Conservation (phyloP, 2,888 invertebrate species). For the Microplitis manilae region DNA sequence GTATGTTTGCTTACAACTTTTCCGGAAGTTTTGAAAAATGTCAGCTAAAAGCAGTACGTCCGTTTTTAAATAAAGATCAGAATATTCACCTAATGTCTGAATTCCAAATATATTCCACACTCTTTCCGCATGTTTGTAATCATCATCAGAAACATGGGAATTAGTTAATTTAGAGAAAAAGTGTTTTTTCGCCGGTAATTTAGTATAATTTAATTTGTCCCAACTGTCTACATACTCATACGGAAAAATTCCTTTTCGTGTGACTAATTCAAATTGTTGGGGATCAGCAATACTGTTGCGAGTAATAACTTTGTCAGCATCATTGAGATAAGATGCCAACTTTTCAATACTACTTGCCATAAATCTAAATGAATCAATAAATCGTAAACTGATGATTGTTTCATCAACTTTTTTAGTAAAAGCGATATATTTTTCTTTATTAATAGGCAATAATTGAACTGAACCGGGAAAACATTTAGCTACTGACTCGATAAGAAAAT, state of each 20-base stretch:
- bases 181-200: constrained; percentile 45
- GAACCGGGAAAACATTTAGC: constrained; percentile 47
- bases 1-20: constrained; percentile 55
- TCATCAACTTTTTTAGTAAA: not conserved
- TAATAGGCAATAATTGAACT: constrained; percentile 49
- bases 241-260: constrained; percentile 59
- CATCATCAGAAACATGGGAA: constrained; percentile 43
- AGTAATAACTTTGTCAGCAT: constrained; percentile 28
- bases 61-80: constrained; percentile 62
- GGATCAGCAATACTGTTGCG: constrained; percentile 35
- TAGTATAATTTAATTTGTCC: constrained; percentile 47
- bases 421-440: constrained; percentile 45
- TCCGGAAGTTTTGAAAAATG: constrained; percentile 65
- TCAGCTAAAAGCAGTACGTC: constrained; percentile 63
- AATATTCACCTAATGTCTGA: constrained; percentile 61
- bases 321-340: constrained; percentile 25
- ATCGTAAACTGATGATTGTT: constrained; percentile 21
- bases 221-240: constrained; percentile 57
- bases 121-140: constrained; percentile 60
- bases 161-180: constrained; percentile 54
- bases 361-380: constrained; percentile 60
- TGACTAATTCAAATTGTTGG: constrained; percentile 49
- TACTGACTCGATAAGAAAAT: constrained; percentile 54
- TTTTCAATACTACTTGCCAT: constrained; percentile 56
- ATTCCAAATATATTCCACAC: constrained; percentile 61